These are phyloP conservation scores for Oncorhynchus masou DNA, from an alignment of 2,113 vertebrate species.

Conservation along the genomic window DNA sequence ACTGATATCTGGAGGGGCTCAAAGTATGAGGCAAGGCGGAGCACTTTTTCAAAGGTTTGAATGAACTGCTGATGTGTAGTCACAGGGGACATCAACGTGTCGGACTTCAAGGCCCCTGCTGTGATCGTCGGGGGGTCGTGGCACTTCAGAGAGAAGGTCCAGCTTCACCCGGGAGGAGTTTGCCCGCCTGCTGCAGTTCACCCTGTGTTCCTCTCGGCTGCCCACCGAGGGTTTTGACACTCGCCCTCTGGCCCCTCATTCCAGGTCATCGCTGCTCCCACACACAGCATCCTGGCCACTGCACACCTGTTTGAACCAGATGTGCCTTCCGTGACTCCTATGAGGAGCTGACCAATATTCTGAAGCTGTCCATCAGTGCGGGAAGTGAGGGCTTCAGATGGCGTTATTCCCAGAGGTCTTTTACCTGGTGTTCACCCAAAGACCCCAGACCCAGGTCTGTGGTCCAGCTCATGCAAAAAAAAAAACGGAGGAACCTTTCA, in stretches of 20 bases:
- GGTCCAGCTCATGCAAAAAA: constrained; percentile 6
- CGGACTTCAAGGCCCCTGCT: constrained; percentile 96
- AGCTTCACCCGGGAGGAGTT: constrained; percentile 97
- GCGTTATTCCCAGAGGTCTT: not conserved
- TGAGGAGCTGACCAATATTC: constrained; percentile 96
- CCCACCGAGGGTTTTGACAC: constrained; percentile 90
- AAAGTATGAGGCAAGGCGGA: constrained; percentile 93
- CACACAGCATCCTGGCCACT: constrained; percentile 95
- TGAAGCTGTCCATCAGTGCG: constrained; percentile 98
- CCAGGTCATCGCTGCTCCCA: constrained; percentile 95
- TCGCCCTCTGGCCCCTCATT: constrained; percentile 94
- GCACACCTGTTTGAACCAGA: constrained; percentile 98
- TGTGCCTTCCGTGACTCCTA: constrained; percentile 99
- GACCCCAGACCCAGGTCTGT: not conserved
- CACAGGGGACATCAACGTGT: constrained; percentile 94
- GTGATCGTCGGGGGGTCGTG: constrained; percentile 95
- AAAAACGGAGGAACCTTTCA: constrained; percentile 57
- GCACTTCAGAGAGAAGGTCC: constrained; percentile 98
- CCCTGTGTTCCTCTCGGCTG: constrained; percentile 95
- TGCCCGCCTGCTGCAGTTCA: constrained; percentile 95
- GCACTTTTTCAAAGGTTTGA: constrained; percentile 97
- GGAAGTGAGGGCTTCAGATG: constrained; percentile 94
- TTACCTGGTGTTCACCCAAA: not conserved
- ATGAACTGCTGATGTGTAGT: constrained; percentile 96
- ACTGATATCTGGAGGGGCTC: constrained; percentile 89